phyloP scores from a whole-genome alignment of 2,797 vertebrate species.

The Hippopotamyrus pictus region DNA sequence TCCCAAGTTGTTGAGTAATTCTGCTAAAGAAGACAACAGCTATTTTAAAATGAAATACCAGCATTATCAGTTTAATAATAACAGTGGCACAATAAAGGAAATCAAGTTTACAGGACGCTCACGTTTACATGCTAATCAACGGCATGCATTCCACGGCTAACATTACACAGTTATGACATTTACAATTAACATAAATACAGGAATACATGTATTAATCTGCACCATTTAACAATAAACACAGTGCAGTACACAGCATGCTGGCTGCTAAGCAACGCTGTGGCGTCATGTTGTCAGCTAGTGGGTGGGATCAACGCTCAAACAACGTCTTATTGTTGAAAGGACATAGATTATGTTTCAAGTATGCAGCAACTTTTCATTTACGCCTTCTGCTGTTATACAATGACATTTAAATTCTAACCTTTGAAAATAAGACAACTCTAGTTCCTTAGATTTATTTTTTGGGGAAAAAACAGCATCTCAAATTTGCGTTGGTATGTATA shows the following conservation, averaged over 20 bases:
- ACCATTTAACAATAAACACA: not conserved
- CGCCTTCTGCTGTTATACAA: not conserved
- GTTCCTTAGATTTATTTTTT: not conserved
- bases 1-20: too few species aligned
- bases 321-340: not conserved
- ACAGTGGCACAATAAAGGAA: not conserved
- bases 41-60: not conserved
- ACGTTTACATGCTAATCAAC: not conserved
- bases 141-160: too few species aligned
- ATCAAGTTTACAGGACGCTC: not conserved
- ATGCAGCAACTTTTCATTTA: not conserved
- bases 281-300: not conserved
- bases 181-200: not conserved
- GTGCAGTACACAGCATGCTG: not conserved
- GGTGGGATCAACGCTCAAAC: not conserved
- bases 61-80: not conserved
- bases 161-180: not conserved
- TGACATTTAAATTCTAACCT: not conserved
- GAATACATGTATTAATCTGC: not conserved
- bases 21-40: not conserved
- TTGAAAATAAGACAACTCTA: not conserved
- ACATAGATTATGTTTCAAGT: not conserved
- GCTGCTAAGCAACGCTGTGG: not conserved
- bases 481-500: not conserved
- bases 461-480: not conserved